Conservation (phyloP, 2,797 vertebrate genomes). For the Rallus crepitans region DNA sequence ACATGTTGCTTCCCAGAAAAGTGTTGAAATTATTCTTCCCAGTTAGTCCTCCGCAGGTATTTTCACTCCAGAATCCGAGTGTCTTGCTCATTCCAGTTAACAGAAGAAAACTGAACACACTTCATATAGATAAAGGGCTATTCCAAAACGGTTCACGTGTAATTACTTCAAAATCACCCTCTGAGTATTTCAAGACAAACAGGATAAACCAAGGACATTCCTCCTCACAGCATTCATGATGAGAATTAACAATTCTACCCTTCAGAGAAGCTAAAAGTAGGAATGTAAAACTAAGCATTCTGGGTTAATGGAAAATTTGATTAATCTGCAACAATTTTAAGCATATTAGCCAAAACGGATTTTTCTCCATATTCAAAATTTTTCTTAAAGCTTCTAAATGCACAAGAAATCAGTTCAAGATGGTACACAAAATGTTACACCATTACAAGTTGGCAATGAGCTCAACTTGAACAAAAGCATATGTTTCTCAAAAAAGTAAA, state of each 20-base stretch:
- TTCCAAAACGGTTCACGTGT: neutral
- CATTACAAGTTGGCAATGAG: slow-evolving; percentile 59
- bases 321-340: neutral
- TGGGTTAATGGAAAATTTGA: neutral
- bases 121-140: neutral
- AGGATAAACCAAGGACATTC: neutral
- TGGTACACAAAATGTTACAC: neutral
- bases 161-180: neutral
- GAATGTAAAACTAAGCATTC: neutral
- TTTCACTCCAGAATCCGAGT: neutral
- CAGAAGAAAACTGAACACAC: neutral
- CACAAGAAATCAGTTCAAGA: neutral
- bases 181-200: neutral
- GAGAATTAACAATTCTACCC: neutral
- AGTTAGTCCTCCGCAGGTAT: neutral
- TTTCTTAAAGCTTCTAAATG: neutral
- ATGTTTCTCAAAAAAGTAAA: slow-evolving; percentile 67
- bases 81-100: neutral
- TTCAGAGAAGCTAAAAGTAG: neutral
- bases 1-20: neutral
- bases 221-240: neutral
- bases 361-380: neutral
- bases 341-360: neutral
- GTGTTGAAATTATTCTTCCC: neutral
- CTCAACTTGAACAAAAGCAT: slow-evolving; percentile 62